These are phyloP conservation scores for Pelagia noctiluca DNA, from an alignment of 30 jellyfish, hydroid and myxozoan species.

Conservation along the genomic window DNA sequence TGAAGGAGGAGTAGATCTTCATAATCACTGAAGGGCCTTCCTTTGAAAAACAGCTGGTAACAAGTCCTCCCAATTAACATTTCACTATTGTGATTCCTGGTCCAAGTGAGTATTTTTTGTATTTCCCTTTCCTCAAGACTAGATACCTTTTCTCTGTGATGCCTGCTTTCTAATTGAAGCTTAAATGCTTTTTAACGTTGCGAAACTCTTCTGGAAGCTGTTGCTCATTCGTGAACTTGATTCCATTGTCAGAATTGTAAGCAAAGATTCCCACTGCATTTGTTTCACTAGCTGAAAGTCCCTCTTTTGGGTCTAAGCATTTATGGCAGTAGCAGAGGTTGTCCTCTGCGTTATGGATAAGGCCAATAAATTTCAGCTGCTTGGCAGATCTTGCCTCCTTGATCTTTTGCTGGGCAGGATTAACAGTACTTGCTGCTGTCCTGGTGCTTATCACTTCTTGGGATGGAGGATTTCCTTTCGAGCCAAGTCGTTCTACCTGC, in stretches of 20 bases:
- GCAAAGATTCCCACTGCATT: background rate
- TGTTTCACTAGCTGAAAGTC: background rate
- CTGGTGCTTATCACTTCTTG: background rate
- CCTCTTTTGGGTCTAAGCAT: background rate
- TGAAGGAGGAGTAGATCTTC: background rate
- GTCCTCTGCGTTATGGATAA: background rate
- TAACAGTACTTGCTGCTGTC: background rate
- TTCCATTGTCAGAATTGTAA: background rate
- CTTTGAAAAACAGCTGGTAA: slow-evolving; percentile 11
- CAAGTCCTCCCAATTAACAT: background rate
- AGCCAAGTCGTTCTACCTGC: background rate
- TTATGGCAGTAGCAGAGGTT: background rate
- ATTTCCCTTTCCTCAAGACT: background rate
- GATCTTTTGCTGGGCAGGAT: background rate
- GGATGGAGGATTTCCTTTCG: background rate
- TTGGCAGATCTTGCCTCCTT: background rate
- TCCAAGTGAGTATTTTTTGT: background rate
- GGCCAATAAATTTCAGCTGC: background rate
- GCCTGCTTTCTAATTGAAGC: background rate
- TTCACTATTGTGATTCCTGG: background rate
- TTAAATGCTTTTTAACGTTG: background rate
- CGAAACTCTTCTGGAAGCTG: background rate
- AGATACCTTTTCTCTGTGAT: background rate
- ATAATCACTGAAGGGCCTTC: slow-evolving; percentile 12
- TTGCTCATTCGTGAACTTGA: background rate